These are phyloP conservation scores for Pseudochaenichthys georgianus DNA, from an alignment of 2,797 vertebrate genomes.

Conservation along the genomic window DNA sequence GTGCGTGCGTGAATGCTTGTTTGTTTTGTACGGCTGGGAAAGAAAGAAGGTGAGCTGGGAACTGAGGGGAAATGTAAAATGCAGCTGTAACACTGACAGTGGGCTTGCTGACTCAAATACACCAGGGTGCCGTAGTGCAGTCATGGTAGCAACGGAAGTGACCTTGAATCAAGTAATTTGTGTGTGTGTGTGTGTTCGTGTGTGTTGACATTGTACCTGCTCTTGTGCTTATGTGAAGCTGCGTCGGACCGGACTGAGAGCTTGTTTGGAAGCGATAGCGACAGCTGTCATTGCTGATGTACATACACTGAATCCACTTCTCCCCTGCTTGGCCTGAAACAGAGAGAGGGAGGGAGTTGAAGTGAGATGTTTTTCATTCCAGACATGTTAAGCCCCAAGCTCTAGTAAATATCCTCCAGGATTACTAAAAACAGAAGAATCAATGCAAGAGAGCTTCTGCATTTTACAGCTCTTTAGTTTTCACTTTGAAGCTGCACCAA, in stretches of 20 bases:
- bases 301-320: conserved; percentile 78
- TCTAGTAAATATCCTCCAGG: conserved; percentile 29
- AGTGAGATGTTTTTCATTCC: conserved; percentile 18
- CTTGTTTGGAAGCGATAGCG: conserved; percentile 80
- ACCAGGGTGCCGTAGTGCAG: conserved; percentile 61
- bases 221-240: conserved; percentile 82
- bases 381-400: conserved; percentile 24
- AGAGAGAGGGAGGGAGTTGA: conserved; percentile 1
- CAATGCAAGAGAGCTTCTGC: conserved; percentile 21
- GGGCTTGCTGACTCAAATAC: conserved; percentile 73
- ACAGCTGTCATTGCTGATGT: conserved; percentile 80
- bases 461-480: conserved; percentile 19
- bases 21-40: conserved; percentile 7
- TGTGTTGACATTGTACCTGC: conserved; percentile 69
- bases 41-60: conserved; percentile 46
- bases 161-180: conserved; percentile 39
- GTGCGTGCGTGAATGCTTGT: not conserved
- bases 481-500: conserved; percentile 6
- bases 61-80: conserved; percentile 65
- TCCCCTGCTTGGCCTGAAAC: conserved; percentile 63
- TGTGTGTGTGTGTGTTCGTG: conserved; percentile 6
- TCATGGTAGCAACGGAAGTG: conserved; percentile 66
- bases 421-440: conserved; percentile 35
- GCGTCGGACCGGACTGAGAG: conserved; percentile 66
- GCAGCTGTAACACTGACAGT: conserved; percentile 76